Conservation (phyloP, 1,140 invertebrate genomes). For the Drosophila grimshawi region DNA sequence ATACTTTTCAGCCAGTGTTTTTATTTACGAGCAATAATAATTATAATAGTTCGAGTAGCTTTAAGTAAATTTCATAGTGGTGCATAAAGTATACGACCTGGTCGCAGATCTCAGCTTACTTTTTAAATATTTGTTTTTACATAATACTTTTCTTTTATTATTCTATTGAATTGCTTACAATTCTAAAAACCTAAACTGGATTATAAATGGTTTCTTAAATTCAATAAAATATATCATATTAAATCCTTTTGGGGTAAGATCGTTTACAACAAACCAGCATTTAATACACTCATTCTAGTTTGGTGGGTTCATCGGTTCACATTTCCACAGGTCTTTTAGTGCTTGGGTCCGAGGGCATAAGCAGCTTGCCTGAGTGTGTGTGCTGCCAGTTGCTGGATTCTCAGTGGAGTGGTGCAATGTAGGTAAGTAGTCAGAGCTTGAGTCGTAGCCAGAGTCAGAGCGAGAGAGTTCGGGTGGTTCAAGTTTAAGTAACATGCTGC, state of each 20-base stretch:
- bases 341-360: slow-evolving; percentile 1
- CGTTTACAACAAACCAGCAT: background rate
- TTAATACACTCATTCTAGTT: background rate
- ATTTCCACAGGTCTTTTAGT: background rate
- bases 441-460: no score
- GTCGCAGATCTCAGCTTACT: background rate
- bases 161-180: no score
- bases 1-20: no score
- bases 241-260: no score
- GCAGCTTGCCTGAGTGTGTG: slow-evolving; percentile 4
- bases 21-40: slow-evolving; percentile 13
- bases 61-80: no score
- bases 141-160: no score
- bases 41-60: slow-evolving; percentile 7
- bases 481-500: slow-evolving; percentile 31
- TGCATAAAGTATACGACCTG: slow-evolving; percentile 45
- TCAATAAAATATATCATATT: no score
- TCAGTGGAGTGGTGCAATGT: slow-evolving; percentile 10
- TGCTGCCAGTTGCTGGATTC: slow-evolving; percentile 1
- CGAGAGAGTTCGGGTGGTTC: slow-evolving; percentile 36
- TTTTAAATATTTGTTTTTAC: no score
- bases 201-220: no score
- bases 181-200: no score
- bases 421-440: slow-evolving; percentile 5
- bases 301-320: background rate